These are phyloP conservation scores for Cyprinodon tularosa DNA, from an alignment of 2,113 vertebrate genomes.

Conservation along the genomic window DNA sequence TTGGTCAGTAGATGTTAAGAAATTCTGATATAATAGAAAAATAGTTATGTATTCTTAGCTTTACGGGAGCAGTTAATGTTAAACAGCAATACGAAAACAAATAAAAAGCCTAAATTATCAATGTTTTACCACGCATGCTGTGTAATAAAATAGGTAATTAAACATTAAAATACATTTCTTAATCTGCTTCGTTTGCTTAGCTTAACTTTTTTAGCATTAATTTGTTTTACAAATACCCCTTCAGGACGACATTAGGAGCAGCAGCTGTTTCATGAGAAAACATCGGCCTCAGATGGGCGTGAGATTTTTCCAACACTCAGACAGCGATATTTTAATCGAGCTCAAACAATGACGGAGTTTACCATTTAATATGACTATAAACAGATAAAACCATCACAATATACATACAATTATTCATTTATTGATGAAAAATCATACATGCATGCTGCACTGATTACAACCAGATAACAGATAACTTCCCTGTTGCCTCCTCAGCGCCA, in stretches of 20 bases:
- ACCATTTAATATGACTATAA: not conserved
- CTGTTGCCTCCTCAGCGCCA: slow-evolving; percentile 38
- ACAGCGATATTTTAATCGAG: no score
- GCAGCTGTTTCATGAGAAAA: slow-evolving; percentile 2
- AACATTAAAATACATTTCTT: not conserved
- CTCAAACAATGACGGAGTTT: not conserved
- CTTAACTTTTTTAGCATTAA: not conserved
- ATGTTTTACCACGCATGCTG: no score
- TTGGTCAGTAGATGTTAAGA: not conserved
- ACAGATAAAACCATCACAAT: not conserved
- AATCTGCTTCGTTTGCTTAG: not conserved
- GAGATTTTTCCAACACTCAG: not conserved
- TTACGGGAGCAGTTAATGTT: not conserved
- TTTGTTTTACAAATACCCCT: not conserved
- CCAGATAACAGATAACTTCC: slow-evolving; percentile 42
- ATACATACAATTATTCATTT: not conserved
- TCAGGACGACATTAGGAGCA: no score
- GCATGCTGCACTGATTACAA: not conserved
- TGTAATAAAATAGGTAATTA: not conserved
- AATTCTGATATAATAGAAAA: not conserved
- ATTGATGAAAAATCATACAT: not conserved
- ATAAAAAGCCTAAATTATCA: no score
- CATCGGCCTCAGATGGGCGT: not conserved
- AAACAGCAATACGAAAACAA: not conserved
- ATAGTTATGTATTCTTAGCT: not conserved